Evolutionary conservation across 1,140 invertebrate genomes (phyloP).

Genomic region (Zophobas atratus): DNA sequence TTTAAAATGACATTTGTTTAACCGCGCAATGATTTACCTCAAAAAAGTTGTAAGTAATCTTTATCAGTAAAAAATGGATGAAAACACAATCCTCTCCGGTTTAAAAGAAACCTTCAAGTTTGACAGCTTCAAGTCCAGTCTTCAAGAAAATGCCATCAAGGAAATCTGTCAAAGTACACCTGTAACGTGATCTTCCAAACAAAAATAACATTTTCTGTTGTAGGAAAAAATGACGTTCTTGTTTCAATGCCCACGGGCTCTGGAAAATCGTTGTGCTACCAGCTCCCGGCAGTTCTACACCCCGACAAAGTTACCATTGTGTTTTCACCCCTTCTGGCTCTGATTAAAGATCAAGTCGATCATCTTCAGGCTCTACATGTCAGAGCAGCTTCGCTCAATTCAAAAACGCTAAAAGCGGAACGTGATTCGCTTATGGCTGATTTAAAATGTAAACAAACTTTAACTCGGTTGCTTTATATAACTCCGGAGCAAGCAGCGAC

Average conservation of each 20-base stretch:
- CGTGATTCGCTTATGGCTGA: constrained; percentile 83
- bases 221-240: constrained; percentile 82
- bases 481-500: constrained; percentile 94
- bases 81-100: constrained; percentile 53
- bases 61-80: constrained; percentile 54
- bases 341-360: constrained; percentile 89
- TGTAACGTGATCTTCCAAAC: constrained; percentile 26
- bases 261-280: constrained; percentile 97
- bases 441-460: constrained; percentile 78
- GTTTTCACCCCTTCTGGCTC: constrained; percentile 91
- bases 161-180: constrained; percentile 63
- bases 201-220: constrained; percentile 59
- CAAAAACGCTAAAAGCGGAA: constrained; percentile 84
- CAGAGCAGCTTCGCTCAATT: constrained; percentile 88
- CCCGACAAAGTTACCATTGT: constrained; percentile 86
- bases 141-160: constrained; percentile 62
- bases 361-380: constrained; percentile 80
- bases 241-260: constrained; percentile 95
- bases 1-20: too few relatives aligned
- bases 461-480: constrained; percentile 85
- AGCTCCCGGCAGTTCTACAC: constrained; percentile 86
- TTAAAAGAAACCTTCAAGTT: constrained; percentile 64
- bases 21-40: too few relatives aligned
- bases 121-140: constrained; percentile 63
- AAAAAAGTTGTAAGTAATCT: too few relatives aligned